Base-by-base conservation (phyloP, 2,888 invertebrate species). In the Carpatolechia fugitivella region DNA sequence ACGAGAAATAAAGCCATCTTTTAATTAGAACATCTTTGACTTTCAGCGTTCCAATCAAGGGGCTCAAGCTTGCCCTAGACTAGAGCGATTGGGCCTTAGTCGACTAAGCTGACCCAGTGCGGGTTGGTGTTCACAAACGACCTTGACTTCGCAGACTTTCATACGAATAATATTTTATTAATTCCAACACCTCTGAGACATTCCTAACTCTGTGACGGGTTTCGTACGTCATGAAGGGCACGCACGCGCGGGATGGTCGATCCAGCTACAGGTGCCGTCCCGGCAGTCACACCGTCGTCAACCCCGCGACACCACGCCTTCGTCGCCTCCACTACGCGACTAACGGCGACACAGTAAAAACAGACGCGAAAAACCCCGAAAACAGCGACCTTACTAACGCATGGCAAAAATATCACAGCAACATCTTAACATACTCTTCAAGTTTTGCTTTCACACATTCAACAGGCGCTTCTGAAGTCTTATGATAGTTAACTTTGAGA, bases 201-300 rank as follows among this genome's bases (percentile, higher is more conserved):
- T 74, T 64, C 51, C 41, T 56, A 68, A 61, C 52, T 79, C 85
- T 78, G 57, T 69, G 66, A 63, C 49, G 60, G 66, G 69, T 74
- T 76, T 74, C 67, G 76, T 81, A 89, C 89, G 88, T 90, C 89
- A 88, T 75, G 78, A 85, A 82, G 76, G 79, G 72, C 85, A 86
- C 87, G 89, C 88, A 86, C 68, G 90, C 90, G 90, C 89, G 82
- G 72, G 54, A 72, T 76, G 86, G 88, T 90, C 90, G 90, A 89
- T 89, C 63, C 82, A 90, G 84, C 85, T 77, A 90, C 90, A 90
- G 90, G 90, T 90, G 89, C 85, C 74, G 67, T 69, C 83, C 82
- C 82, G 79, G 85, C 84, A 89, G 89, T 87, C 79, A 70, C 56
- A 69, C 68, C 66, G 74, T 68, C 77, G 74, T 77, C 74, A 64